phyloP scores from a whole-genome alignment of 2,113 vertebrate genomes.

The Campylorhamphus procurvoides region DNA sequence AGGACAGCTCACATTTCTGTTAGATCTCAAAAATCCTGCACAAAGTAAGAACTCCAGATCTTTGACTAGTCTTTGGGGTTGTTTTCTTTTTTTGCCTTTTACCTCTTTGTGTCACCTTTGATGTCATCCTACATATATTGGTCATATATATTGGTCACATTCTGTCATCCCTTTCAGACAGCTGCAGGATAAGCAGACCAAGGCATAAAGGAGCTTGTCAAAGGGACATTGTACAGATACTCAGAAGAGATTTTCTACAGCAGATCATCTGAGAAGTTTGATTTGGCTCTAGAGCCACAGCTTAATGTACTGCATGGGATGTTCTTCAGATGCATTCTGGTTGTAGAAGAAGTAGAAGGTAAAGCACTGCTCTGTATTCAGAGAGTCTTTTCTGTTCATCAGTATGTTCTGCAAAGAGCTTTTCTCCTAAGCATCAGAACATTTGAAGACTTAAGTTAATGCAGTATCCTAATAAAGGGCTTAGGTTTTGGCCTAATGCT shows the following conservation, averaged over 20 bases:
- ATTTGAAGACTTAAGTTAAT: background rate
- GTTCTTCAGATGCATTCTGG: background rate
- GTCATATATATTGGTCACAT: background rate
- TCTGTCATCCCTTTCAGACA: background rate
- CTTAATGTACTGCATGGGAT: background rate
- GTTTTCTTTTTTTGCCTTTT: background rate
- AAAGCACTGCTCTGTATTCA: background rate
- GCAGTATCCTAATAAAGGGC: background rate
- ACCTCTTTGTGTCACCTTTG: background rate
- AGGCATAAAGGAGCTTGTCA: background rate
- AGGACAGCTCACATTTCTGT: background rate
- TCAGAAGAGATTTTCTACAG: background rate
- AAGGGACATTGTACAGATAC: background rate
- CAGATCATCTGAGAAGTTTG: background rate
- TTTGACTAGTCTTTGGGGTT: background rate
- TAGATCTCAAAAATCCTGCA: background rate
- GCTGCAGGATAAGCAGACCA: background rate
- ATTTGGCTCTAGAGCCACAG: background rate
- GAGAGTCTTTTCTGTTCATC: background rate
- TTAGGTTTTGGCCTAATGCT: background rate
- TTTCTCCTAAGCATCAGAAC: background rate
- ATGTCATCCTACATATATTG: background rate
- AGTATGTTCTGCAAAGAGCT: background rate
- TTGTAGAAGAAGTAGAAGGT: background rate
- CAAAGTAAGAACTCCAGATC: background rate